These are phyloP conservation scores for Drosophila parthenogenetica DNA, from an alignment of 2,888 invertebrate species.

Conservation along the genomic window DNA sequence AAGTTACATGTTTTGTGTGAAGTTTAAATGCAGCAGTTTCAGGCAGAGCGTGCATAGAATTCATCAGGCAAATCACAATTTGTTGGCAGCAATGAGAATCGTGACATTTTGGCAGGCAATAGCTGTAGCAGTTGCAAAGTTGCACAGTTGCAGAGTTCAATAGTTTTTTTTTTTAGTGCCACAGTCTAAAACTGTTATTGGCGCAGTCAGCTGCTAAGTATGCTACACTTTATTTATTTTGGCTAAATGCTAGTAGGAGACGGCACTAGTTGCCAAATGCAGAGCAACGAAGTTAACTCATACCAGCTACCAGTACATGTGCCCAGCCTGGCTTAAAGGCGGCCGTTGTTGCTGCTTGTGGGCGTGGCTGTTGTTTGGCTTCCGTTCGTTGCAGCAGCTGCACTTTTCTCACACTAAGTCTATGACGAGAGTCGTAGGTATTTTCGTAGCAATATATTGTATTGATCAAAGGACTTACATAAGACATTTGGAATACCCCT, in stretches of 20 bases:
- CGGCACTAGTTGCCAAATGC: constrained; percentile 61
- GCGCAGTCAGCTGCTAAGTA: constrained; percentile 53
- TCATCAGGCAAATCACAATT: constrained; percentile 45
- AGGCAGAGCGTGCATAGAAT: constrained; percentile 63
- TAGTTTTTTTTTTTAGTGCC: constrained; percentile 8
- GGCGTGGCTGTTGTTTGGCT: constrained; percentile 34
- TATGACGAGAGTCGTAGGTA: constrained; percentile 35
- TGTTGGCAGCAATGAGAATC: constrained; percentile 42
- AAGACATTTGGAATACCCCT: constrained; percentile 18
- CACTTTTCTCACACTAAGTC: constrained; percentile 63
- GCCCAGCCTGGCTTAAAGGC: constrained; percentile 25
- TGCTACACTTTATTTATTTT: constrained; percentile 40
- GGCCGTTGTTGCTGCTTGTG: constrained; percentile 21
- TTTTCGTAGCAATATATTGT: constrained; percentile 30
- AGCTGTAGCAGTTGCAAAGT: constrained; percentile 19
- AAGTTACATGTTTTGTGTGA: constrained; percentile 7
- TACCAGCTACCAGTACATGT: constrained; percentile 62
- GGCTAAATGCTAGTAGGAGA: constrained; percentile 27
- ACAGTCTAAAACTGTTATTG: constrained; percentile 20
- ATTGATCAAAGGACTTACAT: constrained; percentile 49
- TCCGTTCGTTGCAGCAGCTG: constrained; percentile 39
- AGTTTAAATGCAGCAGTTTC: constrained; percentile 37
- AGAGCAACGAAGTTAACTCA: constrained; percentile 45
- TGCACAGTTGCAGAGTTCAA: constrained; percentile 8
- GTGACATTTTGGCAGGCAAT: constrained; percentile 40